Percentiles rank a stretch among this genome's conserved stretches.
Evolutionary conservation across 2,113 vertebrate species (phyloP).

Genomic region (Saguinus imperator): DNA sequence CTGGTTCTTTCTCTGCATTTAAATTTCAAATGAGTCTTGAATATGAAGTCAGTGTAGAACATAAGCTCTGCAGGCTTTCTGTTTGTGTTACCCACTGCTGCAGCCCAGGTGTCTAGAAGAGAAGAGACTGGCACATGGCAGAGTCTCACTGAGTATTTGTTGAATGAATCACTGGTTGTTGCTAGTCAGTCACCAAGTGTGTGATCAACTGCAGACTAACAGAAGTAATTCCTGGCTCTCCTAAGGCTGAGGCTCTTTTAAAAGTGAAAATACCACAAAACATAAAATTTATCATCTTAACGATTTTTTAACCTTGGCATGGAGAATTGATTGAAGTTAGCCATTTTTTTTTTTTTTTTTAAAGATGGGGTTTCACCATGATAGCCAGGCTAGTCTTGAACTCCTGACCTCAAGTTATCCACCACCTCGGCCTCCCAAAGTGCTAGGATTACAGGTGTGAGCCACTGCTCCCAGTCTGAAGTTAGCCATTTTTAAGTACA

Average conservation of each 20-base stretch:
- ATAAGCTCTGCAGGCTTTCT: neutral
- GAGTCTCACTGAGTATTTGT: conserved; percentile 10
- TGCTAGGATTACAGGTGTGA: too few species aligned
- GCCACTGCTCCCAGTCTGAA: neutral
- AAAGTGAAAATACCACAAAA: neutral
- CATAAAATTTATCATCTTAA: neutral
- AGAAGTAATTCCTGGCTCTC: neutral
- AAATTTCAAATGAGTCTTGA: neutral
- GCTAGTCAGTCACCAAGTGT: neutral
- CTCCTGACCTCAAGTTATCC: too few species aligned
- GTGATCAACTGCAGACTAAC: neutral
- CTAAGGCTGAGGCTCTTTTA: neutral
- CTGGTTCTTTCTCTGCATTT: neutral
- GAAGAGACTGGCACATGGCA: neutral
- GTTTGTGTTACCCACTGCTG: neutral
- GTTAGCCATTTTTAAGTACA: neutral
- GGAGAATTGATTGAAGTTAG: neutral
- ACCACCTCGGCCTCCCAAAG: too few species aligned
- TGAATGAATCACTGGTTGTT: neutral
- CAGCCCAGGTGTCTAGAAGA: neutral
- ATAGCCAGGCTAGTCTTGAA: too few species aligned
- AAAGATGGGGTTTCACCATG: too few species aligned
- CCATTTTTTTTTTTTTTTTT: neutral
- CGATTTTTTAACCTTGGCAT: neutral
- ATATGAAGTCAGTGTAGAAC: neutral